Percentiles rank a stretch among this genome's conserved stretches.
Conservation (phyloP, 2,888 invertebrate genomes). For the Hedya salicella region DNA sequence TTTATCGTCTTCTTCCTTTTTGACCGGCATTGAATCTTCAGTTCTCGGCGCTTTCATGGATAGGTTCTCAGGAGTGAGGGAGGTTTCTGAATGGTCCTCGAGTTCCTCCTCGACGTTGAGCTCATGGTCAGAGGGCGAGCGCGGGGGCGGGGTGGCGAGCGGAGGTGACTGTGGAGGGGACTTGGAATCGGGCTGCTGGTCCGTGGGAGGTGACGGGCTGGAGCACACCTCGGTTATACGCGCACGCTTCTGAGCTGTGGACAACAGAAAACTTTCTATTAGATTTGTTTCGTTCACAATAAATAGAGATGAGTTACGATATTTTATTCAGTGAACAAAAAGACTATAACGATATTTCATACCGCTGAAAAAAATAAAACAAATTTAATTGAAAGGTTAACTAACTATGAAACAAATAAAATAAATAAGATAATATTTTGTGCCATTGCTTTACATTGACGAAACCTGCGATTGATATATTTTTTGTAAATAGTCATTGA, state of each 20-base stretch:
- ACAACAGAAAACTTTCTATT: conserved; percentile 52
- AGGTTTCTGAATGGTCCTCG: conserved; percentile 79
- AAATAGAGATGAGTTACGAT: neutral
- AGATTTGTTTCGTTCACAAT: neutral
- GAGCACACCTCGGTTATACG: conserved; percentile 79
- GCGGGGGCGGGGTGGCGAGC: conserved; percentile 73
- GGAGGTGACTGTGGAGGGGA: conserved; percentile 70
- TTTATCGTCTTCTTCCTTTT: conserved; percentile 80
- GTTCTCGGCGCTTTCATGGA: conserved; percentile 89
- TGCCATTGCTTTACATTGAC: too few relatives aligned
- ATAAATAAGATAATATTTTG: too few relatives aligned
- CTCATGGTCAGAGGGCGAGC: conserved; percentile 79
- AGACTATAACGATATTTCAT: too few relatives aligned
- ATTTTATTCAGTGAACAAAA: neutral
- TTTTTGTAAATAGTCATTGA: too few relatives aligned
- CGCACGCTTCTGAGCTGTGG: conserved; percentile 80
- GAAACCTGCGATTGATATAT: too few relatives aligned
- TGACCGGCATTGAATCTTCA: conserved; percentile 73
- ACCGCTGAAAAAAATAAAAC: too few relatives aligned
- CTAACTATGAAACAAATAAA: too few relatives aligned
- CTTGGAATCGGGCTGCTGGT: conserved; percentile 63
- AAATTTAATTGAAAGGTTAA: too few relatives aligned
- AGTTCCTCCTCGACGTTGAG: conserved; percentile 85
- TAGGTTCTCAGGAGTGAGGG: conserved; percentile 91
- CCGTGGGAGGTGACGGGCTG: conserved; percentile 73